Conservation (phyloP, 2,888 invertebrate species). For the Patella caerulea region DNA sequence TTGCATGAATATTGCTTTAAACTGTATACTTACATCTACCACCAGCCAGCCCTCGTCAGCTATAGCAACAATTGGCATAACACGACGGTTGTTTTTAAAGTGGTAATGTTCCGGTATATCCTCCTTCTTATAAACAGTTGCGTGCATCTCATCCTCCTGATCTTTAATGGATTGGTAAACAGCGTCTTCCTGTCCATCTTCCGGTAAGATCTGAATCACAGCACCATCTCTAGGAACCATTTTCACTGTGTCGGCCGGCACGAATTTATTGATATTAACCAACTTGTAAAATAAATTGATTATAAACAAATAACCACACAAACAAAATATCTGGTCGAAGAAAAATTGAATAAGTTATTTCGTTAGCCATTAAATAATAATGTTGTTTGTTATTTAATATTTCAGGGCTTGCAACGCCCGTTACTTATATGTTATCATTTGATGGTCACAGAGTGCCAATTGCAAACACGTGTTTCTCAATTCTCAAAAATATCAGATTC, state of each 20-base stretch:
- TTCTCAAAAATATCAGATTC: too few species aligned
- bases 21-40: conserved; percentile 38
- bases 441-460: too few species aligned
- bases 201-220: conserved; percentile 33
- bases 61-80: conserved; percentile 77
- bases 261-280: conserved; percentile 16
- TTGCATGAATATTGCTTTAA: too few species aligned
- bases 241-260: not conserved
- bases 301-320: not conserved
- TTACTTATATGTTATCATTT: too few species aligned
- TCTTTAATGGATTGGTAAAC: conserved; percentile 34
- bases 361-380: too few species aligned
- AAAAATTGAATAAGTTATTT: too few species aligned
- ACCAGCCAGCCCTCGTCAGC: conserved; percentile 77
- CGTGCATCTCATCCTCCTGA: conserved; percentile 40
- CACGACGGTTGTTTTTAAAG: conserved; percentile 76
- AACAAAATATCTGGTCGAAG: not conserved
- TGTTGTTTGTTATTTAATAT: too few species aligned
- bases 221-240: conserved; percentile 32
- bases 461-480: too few species aligned
- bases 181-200: conserved; percentile 30
- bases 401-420: too few species aligned
- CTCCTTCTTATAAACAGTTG: conserved; percentile 75
- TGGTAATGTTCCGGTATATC: conserved; percentile 75
- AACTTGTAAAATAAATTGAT: conserved; percentile 11